These are phyloP conservation scores for Heliothis subflexa DNA, from an alignment of 1,140 invertebrate species.

Conservation along the genomic window DNA sequence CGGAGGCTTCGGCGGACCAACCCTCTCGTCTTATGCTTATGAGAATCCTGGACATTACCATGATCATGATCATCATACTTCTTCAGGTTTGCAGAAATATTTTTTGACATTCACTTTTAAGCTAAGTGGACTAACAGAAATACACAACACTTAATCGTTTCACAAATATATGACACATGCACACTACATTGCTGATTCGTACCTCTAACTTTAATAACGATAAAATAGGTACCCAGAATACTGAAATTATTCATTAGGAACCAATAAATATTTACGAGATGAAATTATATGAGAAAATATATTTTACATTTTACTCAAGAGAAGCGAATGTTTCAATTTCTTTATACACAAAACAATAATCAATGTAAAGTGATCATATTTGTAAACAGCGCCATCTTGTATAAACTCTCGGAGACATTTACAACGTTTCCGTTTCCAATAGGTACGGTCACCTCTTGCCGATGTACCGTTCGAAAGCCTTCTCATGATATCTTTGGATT, in stretches of 20 bases:
- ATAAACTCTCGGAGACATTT: constrained; percentile 39
- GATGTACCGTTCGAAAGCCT: constrained; percentile 62
- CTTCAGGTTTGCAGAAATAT: constrained; percentile 3
- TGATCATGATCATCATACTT: constrained; percentile 60
- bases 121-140: background rate
- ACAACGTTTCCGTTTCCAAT: constrained; percentile 49
- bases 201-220: too few species aligned
- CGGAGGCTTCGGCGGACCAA: constrained; percentile 66
- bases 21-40: constrained; percentile 67
- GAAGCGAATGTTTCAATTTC: too few species aligned
- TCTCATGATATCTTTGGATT: constrained; percentile 54
- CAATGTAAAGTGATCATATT: too few species aligned
- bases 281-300: too few species aligned
- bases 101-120: background rate
- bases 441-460: constrained; percentile 66
- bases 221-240: too few species aligned
- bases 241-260: too few species aligned
- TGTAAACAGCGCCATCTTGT: background rate
- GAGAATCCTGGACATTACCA: constrained; percentile 69
- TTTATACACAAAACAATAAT: background rate
- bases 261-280: too few species aligned
- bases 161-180: too few species aligned
- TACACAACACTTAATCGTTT: background rate
- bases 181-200: too few species aligned
- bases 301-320: too few species aligned